Base-by-base conservation (phyloP, 37 sponge, comb jelly and placozoan species). In the Geodia barretti region DNA sequence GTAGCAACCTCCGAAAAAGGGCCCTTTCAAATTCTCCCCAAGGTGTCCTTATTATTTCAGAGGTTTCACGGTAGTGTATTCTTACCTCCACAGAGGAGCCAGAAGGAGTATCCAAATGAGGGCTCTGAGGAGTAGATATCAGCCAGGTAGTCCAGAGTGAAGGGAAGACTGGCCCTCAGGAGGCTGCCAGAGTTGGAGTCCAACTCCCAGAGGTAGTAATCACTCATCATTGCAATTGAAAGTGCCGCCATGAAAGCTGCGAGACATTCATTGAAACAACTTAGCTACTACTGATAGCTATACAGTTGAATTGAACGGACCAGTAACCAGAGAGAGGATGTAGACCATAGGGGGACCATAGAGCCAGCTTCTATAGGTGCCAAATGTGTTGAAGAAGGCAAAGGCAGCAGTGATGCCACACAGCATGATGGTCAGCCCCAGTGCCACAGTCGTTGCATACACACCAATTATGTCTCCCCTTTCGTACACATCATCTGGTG, bases 311-410 rank as follows among this genome's bases (percentile, higher is more conserved):
- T n/a, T n/a, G n/a, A n/a, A n/a, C n/a, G n/a, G n/a, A 92, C 92
- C 70, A 38, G 85, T 70, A 43, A 79, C 24, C 23, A 89, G 37
- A 73, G 76, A 87, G 59, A 91, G 41, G 47, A 90, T 24, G 69
- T 89, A 88, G 39, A 90, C 69, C 58, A 84, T 79, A 3, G 84
- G 59, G 0, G 95, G 95, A 28, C 95, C 95, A 28, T 75, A 86
- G 91, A 85, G 84, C 84, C 83, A 75, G 58, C 77, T 73, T 33
- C 81, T 87, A n/a, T 86, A 85, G 21, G 84, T 67, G 59, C 86
- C 87, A 36, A 86, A 90, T 69, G 91, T 79, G 79, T 90, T 94
- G 40, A 90, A 31, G 54, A 90, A 75, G 9, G 87, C 73, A 66
- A 94, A 34, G 34, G 33, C 39, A 39, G 80, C 41, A 8, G 79